phyloP scores from a whole-genome alignment of 1,140 invertebrate species.

The Drosophila subpulchrella region DNA sequence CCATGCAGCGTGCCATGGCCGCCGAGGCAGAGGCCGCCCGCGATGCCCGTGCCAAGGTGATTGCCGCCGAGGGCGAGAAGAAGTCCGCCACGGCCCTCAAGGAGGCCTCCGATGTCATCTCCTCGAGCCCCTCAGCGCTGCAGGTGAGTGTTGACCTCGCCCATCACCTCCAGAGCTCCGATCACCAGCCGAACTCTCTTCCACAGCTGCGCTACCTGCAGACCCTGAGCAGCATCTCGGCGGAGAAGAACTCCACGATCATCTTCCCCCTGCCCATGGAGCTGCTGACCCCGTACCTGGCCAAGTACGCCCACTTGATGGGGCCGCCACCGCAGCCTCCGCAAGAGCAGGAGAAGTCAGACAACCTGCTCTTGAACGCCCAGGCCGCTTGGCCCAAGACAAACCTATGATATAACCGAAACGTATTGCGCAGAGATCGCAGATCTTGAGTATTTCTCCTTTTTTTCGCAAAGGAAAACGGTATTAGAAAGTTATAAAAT shows the following conservation, averaged over 20 bases:
- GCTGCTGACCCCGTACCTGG: slow-evolving; percentile 85
- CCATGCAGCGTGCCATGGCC: slow-evolving; percentile 94
- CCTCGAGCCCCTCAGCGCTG: slow-evolving; percentile 92
- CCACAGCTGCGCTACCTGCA: slow-evolving; percentile 82
- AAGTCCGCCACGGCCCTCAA: slow-evolving; percentile 94
- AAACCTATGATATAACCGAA: slow-evolving; percentile 23
- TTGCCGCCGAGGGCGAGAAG: slow-evolving; percentile 93
- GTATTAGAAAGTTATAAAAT: background rate
- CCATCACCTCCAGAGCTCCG: background rate
- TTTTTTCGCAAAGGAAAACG: background rate
- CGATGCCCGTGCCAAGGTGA: slow-evolving; percentile 90
- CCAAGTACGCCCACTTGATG: slow-evolving; percentile 63
- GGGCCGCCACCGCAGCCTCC: slow-evolving; percentile 5
- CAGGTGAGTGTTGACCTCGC: slow-evolving; percentile 47
- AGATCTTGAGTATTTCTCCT: background rate
- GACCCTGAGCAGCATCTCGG: slow-evolving; percentile 94
- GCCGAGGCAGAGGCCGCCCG: slow-evolving; percentile 93
- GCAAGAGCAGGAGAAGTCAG: slow-evolving; percentile 9
- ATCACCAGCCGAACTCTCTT: background rate
- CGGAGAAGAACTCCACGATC: slow-evolving; percentile 97
- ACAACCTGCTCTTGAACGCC: slow-evolving; percentile 14
- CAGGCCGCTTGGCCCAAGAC: slow-evolving; percentile 44
- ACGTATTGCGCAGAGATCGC: slow-evolving; percentile 2
- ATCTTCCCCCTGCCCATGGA: slow-evolving; percentile 96
- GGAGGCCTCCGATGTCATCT: slow-evolving; percentile 96